Evolutionary conservation across 2,797 vertebrate species (phyloP), one percentile per base, ranked within the genome.

Genomic region (Sebastolobus alascanus): DNA sequence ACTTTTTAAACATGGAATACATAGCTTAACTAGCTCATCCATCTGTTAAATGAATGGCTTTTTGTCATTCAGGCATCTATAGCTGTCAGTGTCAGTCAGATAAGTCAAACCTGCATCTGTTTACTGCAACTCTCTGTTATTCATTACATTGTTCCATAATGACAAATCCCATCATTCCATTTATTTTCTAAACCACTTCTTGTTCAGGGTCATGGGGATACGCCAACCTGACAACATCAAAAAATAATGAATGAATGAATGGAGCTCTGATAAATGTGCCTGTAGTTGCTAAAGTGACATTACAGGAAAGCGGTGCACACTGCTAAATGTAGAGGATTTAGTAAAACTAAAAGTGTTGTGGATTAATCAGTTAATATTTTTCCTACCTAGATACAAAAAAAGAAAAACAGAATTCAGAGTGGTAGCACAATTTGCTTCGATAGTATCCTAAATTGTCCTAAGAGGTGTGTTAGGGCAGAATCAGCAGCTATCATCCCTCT

Each of bases 401-500:
- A n/a, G 31, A 55, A 71, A 75, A 37, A 14, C 11, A n/a, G 29
- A 31, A 61, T 40, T 43, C 18, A 46, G 29, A 74, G 72, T 37
- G 10, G 54, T 22, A 54, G 64, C 8, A 56, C 43, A 58, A 63
- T 72, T 69, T 89, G 71, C 50, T 82, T 65, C 12, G 58, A 85
- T 72, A 83, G 55, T 35, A 52, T 84, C 79, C 82, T 73, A 80
- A 92, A 91, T 89, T 87, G 80, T 85, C 80, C 73, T 89, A 71
- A 83, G 87, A 90, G 78, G 60, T 87, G 82, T 85, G 73, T 81
- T 90, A 84, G 60, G 54, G 81, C 88, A 92, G 79, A 92, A 90
- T 89, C 87, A 91, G 84, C 84, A 90, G 84, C 85, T 92, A 90
- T 93, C 92, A 91, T 92, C 90, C 90, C 80, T 77, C 85, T 92